Base-by-base conservation (phyloP, 2,113 vertebrate genomes). In the Hylia prasina region DNA sequence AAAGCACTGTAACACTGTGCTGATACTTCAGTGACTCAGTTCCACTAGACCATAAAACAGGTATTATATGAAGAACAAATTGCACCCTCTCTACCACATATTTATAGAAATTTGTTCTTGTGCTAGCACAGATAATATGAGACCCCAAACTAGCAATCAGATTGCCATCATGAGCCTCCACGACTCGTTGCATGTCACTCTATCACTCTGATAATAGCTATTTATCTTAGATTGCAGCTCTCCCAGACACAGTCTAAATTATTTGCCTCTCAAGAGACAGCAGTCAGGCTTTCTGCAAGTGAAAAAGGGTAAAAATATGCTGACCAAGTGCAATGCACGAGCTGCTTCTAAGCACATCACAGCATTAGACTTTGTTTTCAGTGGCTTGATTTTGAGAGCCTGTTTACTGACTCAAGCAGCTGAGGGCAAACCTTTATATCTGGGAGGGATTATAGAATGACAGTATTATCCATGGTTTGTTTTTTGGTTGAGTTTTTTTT, bases 91-190 rank as follows among this genome's bases (percentile, higher is more conserved):
- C 65, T 68, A 56, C 58, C 37, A 90, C 19, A 10, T 82, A 89
- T 91, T 91, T 87, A 82, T 48, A 90, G 70, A 75, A 37, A 79
- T 82, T 75, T 85, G 16, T 82, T 93, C 30, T 78, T 84, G 75
- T 19, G 33, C 60, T 66, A 87, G 53, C 54, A 87, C 8, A 64
- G 70, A 78, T 30, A 94, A 83, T 88, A 88, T 0, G 2, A 79
- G 19, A 65, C 37, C 93, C 53, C 61, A 89, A 69, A 93, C 44
- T 56, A 91, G 81, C 79, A 95, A 91, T 79, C 94, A 91, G 37
- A 60, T 25, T 68, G 78, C 0, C 1, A 27, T 82, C 48, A 51
- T 65, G 78, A 61, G 61, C n/a, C 35, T 89, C 66, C 45, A n/a
- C 0, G 2, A 48, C 60, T 91, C 4, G 2, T 14, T 14, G 45